These are phyloP conservation scores for Lacanobia wlatinum DNA, from an alignment of 2,888 invertebrate genomes.

Conservation along the genomic window DNA sequence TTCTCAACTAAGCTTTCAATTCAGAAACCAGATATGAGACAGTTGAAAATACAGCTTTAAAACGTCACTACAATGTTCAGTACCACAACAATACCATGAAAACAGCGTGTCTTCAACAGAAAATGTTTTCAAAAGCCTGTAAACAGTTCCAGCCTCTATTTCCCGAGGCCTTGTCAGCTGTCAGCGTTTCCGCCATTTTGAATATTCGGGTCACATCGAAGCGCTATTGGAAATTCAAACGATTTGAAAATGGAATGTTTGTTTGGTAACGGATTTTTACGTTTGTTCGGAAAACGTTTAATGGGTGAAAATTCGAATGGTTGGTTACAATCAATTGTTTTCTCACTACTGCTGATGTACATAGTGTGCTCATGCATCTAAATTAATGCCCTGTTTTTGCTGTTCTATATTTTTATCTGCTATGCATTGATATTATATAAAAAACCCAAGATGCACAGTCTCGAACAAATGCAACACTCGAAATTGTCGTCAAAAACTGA, in stretches of 20 bases:
- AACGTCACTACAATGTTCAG: neutral
- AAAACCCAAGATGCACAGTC: too few relatives aligned
- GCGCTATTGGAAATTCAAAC: conserved; percentile 34
- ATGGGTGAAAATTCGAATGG: conserved; percentile 8
- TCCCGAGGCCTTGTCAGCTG: conserved; percentile 43
- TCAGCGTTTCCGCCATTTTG: conserved; percentile 36
- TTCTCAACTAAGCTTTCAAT: neutral
- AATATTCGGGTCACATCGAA: conserved; percentile 29
- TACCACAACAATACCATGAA: conserved; percentile 10
- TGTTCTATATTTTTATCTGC: too few relatives aligned
- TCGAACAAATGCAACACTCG: too few relatives aligned
- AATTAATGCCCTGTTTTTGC: too few relatives aligned
- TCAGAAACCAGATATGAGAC: neutral
- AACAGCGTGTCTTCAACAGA: conserved; percentile 5
- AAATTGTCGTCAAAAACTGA: too few relatives aligned
- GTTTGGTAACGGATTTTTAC: neutral
- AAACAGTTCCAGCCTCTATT: conserved; percentile 33
- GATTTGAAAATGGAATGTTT: conserved; percentile 30
- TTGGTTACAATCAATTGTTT: neutral
- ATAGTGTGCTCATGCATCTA: too few relatives aligned
- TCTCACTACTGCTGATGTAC: too few relatives aligned
- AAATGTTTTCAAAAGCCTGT: conserved; percentile 28
- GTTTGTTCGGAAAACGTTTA: neutral
- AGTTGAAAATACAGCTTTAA: neutral
- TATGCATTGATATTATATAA: too few relatives aligned